Conservation (phyloP, 2,888 invertebrate genomes). For the Therioaphis trifolii region DNA sequence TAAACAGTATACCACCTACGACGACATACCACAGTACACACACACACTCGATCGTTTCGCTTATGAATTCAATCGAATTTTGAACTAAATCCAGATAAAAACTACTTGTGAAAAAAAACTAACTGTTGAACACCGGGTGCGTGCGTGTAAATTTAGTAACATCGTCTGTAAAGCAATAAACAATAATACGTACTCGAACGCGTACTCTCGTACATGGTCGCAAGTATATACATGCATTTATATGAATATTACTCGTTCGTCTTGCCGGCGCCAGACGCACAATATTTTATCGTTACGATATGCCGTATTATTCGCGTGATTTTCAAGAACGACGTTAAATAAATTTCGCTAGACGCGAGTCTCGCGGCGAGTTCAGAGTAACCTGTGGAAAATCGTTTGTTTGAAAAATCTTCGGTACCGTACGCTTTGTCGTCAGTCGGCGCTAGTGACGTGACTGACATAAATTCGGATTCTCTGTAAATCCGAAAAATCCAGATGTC, state of each 20-base stretch:
- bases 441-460: no score
- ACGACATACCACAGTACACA: no score
- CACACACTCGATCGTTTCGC: no score
- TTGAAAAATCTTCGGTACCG: constrained; percentile 24
- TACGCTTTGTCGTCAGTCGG: no score
- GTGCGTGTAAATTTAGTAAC: not conserved
- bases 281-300: no score
- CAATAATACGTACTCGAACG: not conserved
- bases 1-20: no score
- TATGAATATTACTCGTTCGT: not conserved
- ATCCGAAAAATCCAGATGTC: no score
- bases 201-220: not conserved
- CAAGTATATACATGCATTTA: not conserved
- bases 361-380: not conserved
- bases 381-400: constrained; percentile 34
- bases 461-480: no score
- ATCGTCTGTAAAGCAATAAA: not conserved
- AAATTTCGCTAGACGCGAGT: not conserved
- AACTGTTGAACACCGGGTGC: no score
- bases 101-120: no score
- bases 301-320: constrained; percentile 17
- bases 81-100: no score
- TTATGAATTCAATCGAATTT: no score
- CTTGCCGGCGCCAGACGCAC: not conserved
- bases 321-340: constrained; percentile 46